Evolutionary conservation across 2,797 vertebrate genomes (phyloP).

Genomic region (Bryconaethiops microstoma): DNA sequence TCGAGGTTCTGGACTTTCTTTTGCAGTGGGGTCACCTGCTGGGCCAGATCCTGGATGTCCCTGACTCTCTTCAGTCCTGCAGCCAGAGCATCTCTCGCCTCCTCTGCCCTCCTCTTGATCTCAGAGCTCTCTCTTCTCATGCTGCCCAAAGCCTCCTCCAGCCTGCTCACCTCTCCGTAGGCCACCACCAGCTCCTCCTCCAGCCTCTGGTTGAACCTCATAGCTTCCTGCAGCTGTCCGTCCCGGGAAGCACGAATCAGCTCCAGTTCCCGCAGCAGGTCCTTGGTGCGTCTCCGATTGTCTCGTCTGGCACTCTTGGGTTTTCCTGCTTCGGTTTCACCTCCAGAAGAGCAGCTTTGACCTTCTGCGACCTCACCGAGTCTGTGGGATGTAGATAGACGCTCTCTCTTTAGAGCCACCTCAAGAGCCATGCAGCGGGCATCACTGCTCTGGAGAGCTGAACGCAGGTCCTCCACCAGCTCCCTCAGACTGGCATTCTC

Average conservation of each 20-base stretch:
- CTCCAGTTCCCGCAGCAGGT: constrained; percentile 76
- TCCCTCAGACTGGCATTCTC: constrained; percentile 77
- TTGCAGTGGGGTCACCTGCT: constrained; percentile 69
- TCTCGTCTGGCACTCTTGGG: constrained; percentile 25
- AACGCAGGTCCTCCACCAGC: constrained; percentile 82
- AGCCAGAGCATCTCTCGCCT: constrained; percentile 75
- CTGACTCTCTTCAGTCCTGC: constrained; percentile 73
- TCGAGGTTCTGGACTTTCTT: constrained; percentile 71
- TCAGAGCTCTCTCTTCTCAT: constrained; percentile 72
- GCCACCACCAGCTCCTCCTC: constrained; percentile 76
- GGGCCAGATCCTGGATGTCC: constrained; percentile 75
- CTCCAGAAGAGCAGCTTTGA: constrained; percentile 18
- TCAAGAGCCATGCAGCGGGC: constrained; percentile 80
- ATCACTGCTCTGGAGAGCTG: constrained; percentile 79
- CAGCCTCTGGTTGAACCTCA: constrained; percentile 73
- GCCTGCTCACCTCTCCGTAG: constrained; percentile 67
- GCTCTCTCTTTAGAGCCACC: constrained; percentile 69
- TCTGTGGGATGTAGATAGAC: constrained; percentile 38
- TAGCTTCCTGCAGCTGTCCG: constrained; percentile 80
- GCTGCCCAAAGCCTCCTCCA: constrained; percentile 62
- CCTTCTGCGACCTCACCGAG: constrained; percentile 14
- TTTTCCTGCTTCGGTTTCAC: constrained; percentile 14
- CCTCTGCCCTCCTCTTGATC: constrained; percentile 76
- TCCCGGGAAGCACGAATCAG: constrained; percentile 79
- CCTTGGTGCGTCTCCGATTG: constrained; percentile 61